Conservation (phyloP, 2,888 invertebrate genomes). For the Neuroscelio doddi region DNA sequence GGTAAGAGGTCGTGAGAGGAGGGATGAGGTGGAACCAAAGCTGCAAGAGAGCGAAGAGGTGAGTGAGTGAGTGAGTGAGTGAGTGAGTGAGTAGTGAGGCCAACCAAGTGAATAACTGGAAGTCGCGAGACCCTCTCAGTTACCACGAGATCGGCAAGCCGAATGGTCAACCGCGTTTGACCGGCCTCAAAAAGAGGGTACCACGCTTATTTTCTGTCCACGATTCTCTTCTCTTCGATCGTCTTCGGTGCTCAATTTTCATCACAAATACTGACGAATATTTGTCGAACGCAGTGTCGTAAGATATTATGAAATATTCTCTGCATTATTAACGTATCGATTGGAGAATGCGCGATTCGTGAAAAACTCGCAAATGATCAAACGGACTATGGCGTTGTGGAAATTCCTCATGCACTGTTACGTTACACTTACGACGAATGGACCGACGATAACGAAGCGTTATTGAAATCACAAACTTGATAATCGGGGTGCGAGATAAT, state of each 20-base stretch:
- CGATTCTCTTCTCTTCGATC: no score
- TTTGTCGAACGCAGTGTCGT: no score
- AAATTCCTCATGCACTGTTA: background rate
- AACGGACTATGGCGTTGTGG: constrained; percentile 1
- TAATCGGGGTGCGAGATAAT: constrained; percentile 5
- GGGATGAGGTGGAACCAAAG: constrained; percentile 53
- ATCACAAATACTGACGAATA: no score
- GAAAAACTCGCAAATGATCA: background rate
- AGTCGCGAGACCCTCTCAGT: constrained; percentile 69
- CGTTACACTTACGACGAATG: no score
- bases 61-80: constrained; percentile 44
- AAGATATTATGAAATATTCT: no score
- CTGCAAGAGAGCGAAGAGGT: constrained; percentile 43
- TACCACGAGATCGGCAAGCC: constrained; percentile 71
- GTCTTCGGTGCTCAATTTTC: no score
- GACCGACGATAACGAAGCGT: background rate
- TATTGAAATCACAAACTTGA: background rate
- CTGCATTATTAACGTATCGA: no score
- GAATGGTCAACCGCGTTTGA: constrained; percentile 68
- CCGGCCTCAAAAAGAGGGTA: constrained; percentile 27
- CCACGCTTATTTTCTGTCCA: constrained; percentile 2
- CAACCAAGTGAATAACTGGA: constrained; percentile 67
- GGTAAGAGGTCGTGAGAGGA: constrained; percentile 59
- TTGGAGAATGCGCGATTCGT: background rate
- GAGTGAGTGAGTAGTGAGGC: constrained; percentile 62